These are phyloP conservation scores for Gnathonemus echidnorhynchus DNA, from an alignment of 2,113 vertebrate species.

Conservation along the genomic window DNA sequence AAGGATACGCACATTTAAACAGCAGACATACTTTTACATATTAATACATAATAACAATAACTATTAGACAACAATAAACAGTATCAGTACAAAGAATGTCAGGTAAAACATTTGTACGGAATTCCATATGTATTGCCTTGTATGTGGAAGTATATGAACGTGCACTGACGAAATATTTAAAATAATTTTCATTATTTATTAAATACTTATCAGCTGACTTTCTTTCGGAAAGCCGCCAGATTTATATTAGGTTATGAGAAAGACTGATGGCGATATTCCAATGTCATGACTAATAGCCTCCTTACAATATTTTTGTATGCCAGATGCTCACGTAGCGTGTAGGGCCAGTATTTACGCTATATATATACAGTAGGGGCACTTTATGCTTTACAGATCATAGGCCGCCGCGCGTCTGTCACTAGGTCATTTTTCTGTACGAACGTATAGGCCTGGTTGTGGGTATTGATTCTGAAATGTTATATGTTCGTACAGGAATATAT, in stretches of 20 bases:
- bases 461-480: slow-evolving; percentile 1
- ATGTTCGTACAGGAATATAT: slow-evolving; percentile 67
- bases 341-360: not conserved
- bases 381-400: not conserved
- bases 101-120: not conserved
- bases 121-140: not conserved
- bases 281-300: not conserved
- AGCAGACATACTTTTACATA: not conserved
- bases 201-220: not conserved
- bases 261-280: not conserved
- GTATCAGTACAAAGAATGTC: not conserved
- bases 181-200: not conserved
- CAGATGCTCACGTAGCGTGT: not conserved
- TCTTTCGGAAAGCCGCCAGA: not conserved
- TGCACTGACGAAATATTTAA: not conserved
- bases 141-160: not conserved
- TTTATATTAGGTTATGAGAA: not conserved
- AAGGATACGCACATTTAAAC: not conserved
- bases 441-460: not conserved
- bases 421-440: not conserved
- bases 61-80: not conserved
- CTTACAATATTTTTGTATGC: not conserved
- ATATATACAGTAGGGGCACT: not conserved
- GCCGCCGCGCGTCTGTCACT: not conserved
- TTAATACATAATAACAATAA: not conserved